These are phyloP conservation scores for Eptatretus burgeri DNA, from an alignment of 2,113 vertebrate genomes.

Conservation along the genomic window DNA sequence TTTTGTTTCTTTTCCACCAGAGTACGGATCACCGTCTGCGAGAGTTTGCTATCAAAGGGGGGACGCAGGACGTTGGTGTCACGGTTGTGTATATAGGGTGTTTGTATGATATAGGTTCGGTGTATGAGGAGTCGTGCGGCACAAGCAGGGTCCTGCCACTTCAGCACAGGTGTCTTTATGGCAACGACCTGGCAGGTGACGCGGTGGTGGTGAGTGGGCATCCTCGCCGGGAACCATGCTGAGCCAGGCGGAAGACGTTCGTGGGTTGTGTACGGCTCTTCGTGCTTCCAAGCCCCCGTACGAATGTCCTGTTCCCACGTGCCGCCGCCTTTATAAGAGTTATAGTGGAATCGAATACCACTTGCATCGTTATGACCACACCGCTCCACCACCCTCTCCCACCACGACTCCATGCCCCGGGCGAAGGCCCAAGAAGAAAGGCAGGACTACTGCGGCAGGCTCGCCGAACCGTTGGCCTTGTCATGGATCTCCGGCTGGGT, in stretches of 20 bases:
- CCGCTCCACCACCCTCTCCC: slow-evolving; percentile 41
- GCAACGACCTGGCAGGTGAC: not conserved
- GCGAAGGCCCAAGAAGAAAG: too few species aligned
- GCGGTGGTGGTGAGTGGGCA: not conserved
- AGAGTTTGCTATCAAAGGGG: too few species aligned
- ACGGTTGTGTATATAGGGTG: not conserved
- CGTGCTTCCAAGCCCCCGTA: slow-evolving; percentile 90
- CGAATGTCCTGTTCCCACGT: slow-evolving; percentile 72
- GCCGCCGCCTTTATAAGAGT: slow-evolving; percentile 91
- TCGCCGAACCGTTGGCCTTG: too few species aligned
- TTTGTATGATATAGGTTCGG: not conserved
- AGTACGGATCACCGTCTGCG: too few species aligned
- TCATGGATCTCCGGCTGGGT: not conserved
- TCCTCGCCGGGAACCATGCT: slow-evolving; percentile 17
- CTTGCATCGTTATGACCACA: slow-evolving; percentile 85
- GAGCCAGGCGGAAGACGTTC: slow-evolving; percentile 92
- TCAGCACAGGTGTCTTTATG: not conserved
- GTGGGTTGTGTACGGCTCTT: slow-evolving; percentile 86
- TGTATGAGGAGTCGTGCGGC: not conserved
- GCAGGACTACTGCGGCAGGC: too few species aligned
- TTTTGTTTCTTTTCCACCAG: too few species aligned
- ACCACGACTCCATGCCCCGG: too few species aligned
- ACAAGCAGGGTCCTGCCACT: not conserved
- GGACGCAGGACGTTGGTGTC: not conserved
- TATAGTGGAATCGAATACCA: slow-evolving; percentile 97